These are phyloP conservation scores for Actinia equina DNA, from an alignment of 64 coral and sea anemone species.

Conservation along the genomic window DNA sequence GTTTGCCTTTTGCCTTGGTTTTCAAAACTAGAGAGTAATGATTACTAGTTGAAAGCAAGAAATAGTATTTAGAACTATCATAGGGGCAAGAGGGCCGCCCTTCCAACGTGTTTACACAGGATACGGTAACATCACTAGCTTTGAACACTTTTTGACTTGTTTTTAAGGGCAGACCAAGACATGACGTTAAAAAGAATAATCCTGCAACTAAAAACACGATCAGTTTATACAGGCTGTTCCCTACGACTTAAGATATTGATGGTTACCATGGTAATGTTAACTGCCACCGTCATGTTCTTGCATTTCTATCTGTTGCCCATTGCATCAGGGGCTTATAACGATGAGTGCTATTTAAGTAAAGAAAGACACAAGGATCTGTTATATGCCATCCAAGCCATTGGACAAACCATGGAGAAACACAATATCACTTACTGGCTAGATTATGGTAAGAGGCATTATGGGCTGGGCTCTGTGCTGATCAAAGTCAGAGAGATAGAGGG, in stretches of 20 bases:
- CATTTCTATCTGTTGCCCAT: conserved; percentile 60
- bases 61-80: too few species aligned
- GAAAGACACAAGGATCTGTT: conserved; percentile 38
- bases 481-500: too few species aligned
- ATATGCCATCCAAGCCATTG: conserved; percentile 61
- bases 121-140: too few species aligned
- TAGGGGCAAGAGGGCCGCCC: too few species aligned
- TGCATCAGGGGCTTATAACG: conserved; percentile 59
- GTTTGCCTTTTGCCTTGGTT: too few species aligned
- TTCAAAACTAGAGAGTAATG: too few species aligned
- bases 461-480: too few species aligned
- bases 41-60: too few species aligned
- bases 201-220: background rate
- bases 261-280: background rate
- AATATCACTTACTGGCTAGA: conserved; percentile 71
- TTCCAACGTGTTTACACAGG: too few species aligned
- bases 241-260: background rate
- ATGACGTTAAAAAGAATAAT: background rate
- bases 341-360: conserved; percentile 44
- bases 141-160: too few species aligned
- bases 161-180: background rate
- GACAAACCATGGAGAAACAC: conserved; percentile 40
- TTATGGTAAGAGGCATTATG: conserved; percentile 51
- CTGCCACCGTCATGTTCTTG: background rate
- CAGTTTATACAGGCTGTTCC: background rate